Conservation (phyloP, 2,888 invertebrate genomes). For the Tyria jacobaeae region DNA sequence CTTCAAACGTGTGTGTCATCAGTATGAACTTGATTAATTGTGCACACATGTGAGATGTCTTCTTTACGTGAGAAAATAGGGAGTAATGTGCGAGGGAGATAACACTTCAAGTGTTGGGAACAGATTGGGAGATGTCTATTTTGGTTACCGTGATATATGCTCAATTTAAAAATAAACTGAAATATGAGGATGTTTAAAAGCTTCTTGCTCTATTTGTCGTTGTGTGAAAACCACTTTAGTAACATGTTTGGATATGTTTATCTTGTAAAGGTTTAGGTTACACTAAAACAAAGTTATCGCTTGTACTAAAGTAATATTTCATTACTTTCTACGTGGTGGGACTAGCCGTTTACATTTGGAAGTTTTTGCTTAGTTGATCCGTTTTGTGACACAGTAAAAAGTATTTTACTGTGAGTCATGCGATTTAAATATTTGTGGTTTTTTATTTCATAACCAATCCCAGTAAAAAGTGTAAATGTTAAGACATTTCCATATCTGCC, state of each 20-base stretch:
- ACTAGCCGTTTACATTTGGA: neutral
- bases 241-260: conserved; percentile 36
- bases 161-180: conserved; percentile 49
- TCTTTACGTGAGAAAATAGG: conserved; percentile 76
- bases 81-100: conserved; percentile 56
- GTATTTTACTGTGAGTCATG: neutral
- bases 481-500: no score
- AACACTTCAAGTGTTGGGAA: conserved; percentile 44
- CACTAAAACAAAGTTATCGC: conserved; percentile 2
- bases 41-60: conserved; percentile 69
- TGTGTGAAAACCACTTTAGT: conserved; percentile 43
- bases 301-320: neutral
- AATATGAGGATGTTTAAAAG: conserved; percentile 47
- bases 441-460: neutral
- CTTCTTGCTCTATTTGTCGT: conserved; percentile 37
- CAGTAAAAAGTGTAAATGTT: no score
- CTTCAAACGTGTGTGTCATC: conserved; percentile 47
- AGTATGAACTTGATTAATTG: conserved; percentile 67
- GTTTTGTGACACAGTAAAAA: neutral
- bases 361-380: neutral
- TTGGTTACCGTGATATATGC: conserved; percentile 48
- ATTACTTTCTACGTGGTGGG: neutral
- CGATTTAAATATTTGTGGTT: neutral
- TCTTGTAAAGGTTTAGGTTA: conserved; percentile 36
- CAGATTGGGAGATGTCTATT: conserved; percentile 50